phyloP scores from a whole-genome alignment of 2,113 vertebrate species.

The Ceyx margarethae region DNA sequence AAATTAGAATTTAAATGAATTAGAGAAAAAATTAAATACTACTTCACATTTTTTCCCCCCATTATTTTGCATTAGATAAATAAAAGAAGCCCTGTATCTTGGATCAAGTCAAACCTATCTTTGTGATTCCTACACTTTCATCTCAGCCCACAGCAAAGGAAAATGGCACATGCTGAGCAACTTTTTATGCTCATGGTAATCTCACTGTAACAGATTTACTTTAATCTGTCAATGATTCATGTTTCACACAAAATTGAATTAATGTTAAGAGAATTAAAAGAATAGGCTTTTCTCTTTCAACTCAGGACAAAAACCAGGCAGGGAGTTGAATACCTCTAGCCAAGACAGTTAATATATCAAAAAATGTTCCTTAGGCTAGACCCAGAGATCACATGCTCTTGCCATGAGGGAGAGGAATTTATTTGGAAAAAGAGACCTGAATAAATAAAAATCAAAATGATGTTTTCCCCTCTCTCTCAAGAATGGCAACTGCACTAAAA shows the following conservation, averaged over 20 bases:
- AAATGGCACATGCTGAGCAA: neutral
- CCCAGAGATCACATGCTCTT: neutral
- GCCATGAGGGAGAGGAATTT: neutral
- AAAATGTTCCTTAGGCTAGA: neutral
- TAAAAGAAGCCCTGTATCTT: neutral
- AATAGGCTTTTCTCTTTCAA: neutral
- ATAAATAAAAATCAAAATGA: neutral
- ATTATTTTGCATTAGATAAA: neutral
- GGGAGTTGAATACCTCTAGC: neutral
- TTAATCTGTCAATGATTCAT: constrained; percentile 29
- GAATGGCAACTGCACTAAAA: neutral
- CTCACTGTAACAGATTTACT: constrained; percentile 29
- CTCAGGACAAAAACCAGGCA: neutral
- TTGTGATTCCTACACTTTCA: neutral
- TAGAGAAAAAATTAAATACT: neutral
- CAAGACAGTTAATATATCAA: constrained; percentile 5
- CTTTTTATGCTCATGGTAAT: neutral
- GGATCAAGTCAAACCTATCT: neutral
- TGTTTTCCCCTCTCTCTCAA: neutral
- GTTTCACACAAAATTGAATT: constrained; percentile 36
- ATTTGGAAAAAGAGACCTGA: neutral
- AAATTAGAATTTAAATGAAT: neutral
- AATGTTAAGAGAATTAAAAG: constrained; percentile 33
- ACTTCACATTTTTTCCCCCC: neutral
- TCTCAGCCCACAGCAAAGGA: constrained; percentile 7